phyloP scores from a whole-genome alignment of 2,888 invertebrate genomes.

The Cenopis cana region DNA sequence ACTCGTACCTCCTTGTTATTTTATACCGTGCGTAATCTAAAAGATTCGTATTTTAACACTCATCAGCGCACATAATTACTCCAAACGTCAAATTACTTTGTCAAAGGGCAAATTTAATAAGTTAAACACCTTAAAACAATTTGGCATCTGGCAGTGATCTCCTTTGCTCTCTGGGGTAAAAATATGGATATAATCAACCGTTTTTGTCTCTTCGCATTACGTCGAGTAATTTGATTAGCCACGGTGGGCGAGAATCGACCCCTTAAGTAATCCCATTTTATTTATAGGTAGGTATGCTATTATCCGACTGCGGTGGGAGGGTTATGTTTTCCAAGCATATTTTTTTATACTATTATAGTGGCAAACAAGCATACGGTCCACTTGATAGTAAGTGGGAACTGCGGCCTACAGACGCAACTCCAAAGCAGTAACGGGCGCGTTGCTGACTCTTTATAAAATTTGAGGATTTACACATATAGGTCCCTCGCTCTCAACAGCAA shows the following conservation, averaged over 20 bases:
- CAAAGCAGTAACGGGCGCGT: no score
- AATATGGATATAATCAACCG: conserved; percentile 75
- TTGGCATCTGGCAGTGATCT: conserved; percentile 65
- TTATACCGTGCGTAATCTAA: background rate
- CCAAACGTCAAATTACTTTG: conserved; percentile 12
- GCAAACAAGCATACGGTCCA: no score
- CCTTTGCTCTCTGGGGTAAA: conserved; percentile 67
- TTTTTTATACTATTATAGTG: no score
- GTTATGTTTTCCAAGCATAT: no score
- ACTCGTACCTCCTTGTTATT: no score
- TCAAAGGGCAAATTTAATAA: conserved; percentile 38
- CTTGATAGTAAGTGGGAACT: no score
- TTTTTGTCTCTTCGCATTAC: conserved; percentile 79
- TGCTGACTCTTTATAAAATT: no score
- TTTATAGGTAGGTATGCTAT: conserved; percentile 61
- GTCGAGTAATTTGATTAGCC: conserved; percentile 79
- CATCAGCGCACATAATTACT: conserved; percentile 18
- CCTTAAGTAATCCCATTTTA: conserved; percentile 77
- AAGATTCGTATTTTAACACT: background rate
- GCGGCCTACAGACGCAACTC: no score
- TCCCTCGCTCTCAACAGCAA: no score
- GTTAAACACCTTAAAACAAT: conserved; percentile 51
- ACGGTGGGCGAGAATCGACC: conserved; percentile 73
- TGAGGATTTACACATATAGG: no score
- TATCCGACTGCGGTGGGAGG: no score